phyloP scores from a whole-genome alignment of 2,797 vertebrate species.

The Nothura maculosa region DNA sequence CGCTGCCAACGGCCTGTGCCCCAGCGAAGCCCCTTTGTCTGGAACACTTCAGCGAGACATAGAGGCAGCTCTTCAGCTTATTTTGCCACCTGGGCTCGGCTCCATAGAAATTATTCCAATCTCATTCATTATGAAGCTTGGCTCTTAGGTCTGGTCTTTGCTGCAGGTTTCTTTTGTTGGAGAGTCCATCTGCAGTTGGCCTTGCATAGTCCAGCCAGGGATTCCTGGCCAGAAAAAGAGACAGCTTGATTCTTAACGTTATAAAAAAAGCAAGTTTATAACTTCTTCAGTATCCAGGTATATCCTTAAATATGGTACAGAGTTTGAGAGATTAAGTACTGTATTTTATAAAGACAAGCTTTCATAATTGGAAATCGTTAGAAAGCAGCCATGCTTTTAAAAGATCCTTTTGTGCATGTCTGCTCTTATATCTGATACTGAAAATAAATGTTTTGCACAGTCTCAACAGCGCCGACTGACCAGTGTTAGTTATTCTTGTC shows the following conservation, averaged over 20 bases:
- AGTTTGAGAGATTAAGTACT: not conserved
- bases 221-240: not conserved
- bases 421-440: not conserved
- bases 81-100: not conserved
- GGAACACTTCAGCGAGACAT: not conserved
- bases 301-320: not conserved
- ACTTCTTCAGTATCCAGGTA: not conserved
- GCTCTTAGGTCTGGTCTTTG: not conserved
- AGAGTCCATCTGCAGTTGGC: not conserved
- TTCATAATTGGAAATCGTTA: not conserved
- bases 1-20: no score
- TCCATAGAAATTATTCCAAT: not conserved
- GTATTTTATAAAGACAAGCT: not conserved
- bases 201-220: not conserved
- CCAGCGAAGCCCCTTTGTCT: no score
- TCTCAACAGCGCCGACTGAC: not conserved
- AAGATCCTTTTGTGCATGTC: not conserved
- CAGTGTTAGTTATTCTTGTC: not conserved
- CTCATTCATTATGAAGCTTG: not conserved
- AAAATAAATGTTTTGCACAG: not conserved
- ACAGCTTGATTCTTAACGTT: not conserved
- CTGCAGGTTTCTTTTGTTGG: not conserved
- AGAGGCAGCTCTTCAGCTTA: not conserved
- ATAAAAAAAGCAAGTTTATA: rapidly evolving
- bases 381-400: not conserved